phyloP scores from a whole-genome alignment of 2,888 invertebrate genomes.

The Epistrophe grossulariae region DNA sequence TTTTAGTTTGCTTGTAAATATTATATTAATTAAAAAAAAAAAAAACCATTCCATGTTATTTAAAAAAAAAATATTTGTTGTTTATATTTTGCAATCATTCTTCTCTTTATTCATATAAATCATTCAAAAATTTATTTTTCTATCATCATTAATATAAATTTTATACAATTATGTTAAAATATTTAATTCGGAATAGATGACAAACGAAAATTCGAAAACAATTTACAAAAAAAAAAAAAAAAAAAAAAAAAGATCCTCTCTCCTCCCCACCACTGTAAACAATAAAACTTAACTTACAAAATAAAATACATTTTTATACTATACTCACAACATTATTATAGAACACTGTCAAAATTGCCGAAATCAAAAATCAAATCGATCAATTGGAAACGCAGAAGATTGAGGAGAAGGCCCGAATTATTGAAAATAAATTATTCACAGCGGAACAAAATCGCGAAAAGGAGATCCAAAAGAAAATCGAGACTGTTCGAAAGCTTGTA shows the following conservation, averaged over 20 bases:
- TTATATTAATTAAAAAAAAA: background rate
- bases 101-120: slow-evolving; percentile 5
- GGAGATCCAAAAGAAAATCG: slow-evolving; percentile 93
- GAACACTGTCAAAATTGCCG: slow-evolving; percentile 88
- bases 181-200: slow-evolving; percentile 62
- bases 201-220: slow-evolving; percentile 68
- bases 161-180: background rate
- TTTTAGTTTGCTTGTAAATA: slow-evolving; percentile 50
- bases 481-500: slow-evolving; percentile 93
- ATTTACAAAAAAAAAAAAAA: slow-evolving; percentile 41
- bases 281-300: slow-evolving; percentile 26
- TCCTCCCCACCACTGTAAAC: slow-evolving; percentile 29
- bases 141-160: background rate
- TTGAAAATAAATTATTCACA: slow-evolving; percentile 90
- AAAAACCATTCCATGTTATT: background rate
- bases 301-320: slow-evolving; percentile 34
- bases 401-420: slow-evolving; percentile 88
- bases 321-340: slow-evolving; percentile 78
- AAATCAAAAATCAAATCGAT: slow-evolving; percentile 87
- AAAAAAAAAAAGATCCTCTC: slow-evolving; percentile 4
- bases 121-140: slow-evolving; percentile 19
- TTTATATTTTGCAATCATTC: slow-evolving; percentile 32
- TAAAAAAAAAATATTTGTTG: background rate
- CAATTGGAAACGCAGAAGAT: slow-evolving; percentile 86
- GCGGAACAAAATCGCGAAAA: slow-evolving; percentile 93